These are phyloP conservation scores for Parasteatoda lunata DNA, from an alignment of 2,888 invertebrate species.

Conservation along the genomic window DNA sequence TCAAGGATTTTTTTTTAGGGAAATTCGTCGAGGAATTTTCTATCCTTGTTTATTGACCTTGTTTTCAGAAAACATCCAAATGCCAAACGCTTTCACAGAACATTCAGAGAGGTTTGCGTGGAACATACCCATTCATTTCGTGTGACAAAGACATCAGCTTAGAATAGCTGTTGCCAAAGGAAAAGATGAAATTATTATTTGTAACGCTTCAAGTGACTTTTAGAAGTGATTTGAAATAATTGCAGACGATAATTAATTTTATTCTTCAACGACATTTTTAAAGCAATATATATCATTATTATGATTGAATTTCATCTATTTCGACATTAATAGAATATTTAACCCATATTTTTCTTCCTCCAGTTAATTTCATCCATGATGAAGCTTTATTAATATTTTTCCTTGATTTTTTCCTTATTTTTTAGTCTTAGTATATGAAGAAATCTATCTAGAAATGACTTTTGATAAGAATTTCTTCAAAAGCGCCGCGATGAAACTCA, in stretches of 20 bases:
- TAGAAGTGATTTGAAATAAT: background rate
- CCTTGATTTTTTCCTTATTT: too few species aligned
- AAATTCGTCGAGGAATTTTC: background rate
- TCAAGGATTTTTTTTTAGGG: slow-evolving; percentile 1
- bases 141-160: background rate
- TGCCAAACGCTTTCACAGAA: slow-evolving; percentile 1
- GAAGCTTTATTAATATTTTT: background rate
- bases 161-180: background rate
- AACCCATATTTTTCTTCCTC: slow-evolving; percentile 5
- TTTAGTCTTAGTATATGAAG: too few species aligned
- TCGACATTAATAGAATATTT: background rate
- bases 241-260: background rate
- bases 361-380: background rate
- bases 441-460: background rate
- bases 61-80: slow-evolving; percentile 2
- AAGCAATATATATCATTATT: background rate
- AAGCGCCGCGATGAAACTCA: background rate
- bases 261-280: background rate
- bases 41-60: slow-evolving; percentile 28
- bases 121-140: slow-evolving; percentile 4
- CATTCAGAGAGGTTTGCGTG: slow-evolving; percentile 10
- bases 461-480: background rate
- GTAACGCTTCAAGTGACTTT: background rate
- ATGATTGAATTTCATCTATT: background rate
- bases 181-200: background rate